Evolutionary conservation across 2,113 vertebrate genomes (phyloP).

Genomic region (Crypturellus undulatus): DNA sequence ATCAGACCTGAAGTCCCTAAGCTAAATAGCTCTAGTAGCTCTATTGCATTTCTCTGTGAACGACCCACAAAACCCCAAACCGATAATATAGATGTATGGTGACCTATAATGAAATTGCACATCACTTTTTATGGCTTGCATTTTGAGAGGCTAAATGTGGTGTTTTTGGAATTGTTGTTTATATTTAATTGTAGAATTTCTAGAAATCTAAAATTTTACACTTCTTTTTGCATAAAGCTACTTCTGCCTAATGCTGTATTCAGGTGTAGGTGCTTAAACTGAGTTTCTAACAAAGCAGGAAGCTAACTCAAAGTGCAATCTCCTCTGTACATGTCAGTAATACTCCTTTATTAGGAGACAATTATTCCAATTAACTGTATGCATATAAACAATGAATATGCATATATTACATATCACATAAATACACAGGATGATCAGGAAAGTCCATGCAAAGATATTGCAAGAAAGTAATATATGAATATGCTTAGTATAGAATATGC

Average conservation of each 20-base stretch:
- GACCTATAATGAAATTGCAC: background rate
- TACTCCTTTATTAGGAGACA: background rate
- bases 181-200: background rate
- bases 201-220: background rate
- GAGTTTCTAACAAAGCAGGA: background rate
- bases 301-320: background rate
- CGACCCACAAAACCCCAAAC: no score
- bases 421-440: slow-evolving; percentile 8
- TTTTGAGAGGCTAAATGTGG: background rate
- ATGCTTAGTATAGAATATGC: background rate
- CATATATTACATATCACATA: background rate
- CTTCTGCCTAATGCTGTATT: background rate
- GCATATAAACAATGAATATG: slow-evolving; percentile 31
- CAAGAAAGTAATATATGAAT: background rate
- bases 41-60: no score
- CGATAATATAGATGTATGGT: background rate
- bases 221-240: background rate
- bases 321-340: background rate
- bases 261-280: background rate
- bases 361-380: background rate
- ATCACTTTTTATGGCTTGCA: background rate
- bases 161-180: background rate
- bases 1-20: background rate
- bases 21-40: no score
- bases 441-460: slow-evolving; percentile 17